phyloP scores from a whole-genome alignment of 1,140 invertebrate genomes.

The Phortica variegata region DNA sequence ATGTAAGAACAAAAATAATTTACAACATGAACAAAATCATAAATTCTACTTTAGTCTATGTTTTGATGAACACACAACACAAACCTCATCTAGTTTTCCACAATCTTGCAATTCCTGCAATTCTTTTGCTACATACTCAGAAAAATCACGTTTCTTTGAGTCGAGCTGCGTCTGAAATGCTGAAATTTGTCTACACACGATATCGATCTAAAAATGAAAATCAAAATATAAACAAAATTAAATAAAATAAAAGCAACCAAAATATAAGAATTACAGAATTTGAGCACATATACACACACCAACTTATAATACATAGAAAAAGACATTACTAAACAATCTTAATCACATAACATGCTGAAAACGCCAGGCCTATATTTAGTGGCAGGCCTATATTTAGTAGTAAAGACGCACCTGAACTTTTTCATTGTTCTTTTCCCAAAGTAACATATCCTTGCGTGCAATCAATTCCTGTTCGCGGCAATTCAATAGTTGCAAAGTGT shows the following conservation, averaged over 20 bases:
- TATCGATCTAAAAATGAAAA: slow-evolving; percentile 63
- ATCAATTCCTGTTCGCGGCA: slow-evolving; percentile 46
- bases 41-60: slow-evolving; percentile 7
- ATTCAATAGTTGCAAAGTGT: slow-evolving; percentile 39
- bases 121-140: slow-evolving; percentile 59
- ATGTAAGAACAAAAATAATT: background rate
- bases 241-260: slow-evolving; percentile 7
- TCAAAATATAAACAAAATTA: slow-evolving; percentile 35
- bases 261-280: slow-evolving; percentile 11
- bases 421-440: slow-evolving; percentile 58
- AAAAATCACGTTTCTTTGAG: slow-evolving; percentile 60
- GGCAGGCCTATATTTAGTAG: background rate
- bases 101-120: slow-evolving; percentile 60
- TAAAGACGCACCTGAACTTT: slow-evolving; percentile 44
- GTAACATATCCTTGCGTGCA: slow-evolving; percentile 52
- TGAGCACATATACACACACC: background rate
- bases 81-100: slow-evolving; percentile 59
- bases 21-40: background rate
- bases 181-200: slow-evolving; percentile 61
- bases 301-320: background rate
- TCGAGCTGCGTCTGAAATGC: slow-evolving; percentile 59
- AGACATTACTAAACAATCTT: background rate
- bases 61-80: slow-evolving; percentile 28
- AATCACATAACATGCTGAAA: too few relatives aligned
- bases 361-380: background rate